Evolutionary conservation across 1,140 invertebrate species (phyloP), one percentile per base, ranked within the genome.

Genomic region (Listronotus oregonensis): DNA sequence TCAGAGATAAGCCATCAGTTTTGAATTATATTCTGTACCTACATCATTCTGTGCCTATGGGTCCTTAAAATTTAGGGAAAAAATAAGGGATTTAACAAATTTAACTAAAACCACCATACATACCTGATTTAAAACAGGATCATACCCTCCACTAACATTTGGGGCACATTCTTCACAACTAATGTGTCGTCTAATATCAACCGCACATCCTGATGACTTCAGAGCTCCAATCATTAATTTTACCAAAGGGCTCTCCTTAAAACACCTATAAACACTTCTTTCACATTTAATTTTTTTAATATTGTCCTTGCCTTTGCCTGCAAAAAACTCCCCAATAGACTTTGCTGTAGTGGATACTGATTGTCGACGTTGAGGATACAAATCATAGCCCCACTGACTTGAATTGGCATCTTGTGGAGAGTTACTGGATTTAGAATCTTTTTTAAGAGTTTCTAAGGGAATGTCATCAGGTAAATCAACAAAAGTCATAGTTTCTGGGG

Each of bases 101-200:
- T 57, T 1, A 6, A 12, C 34, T 12, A 61, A 44, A 14, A 9
- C 17, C 4, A 18, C 11, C 3, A 52, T 42, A 50, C 65, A 17
- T 59, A 69, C 87, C 88, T 96, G 94, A 84, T 96, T 96, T 37
- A 89, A 76, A 71, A 87, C 83, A 10, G 93, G 89, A 85, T 98
- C 96, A 84, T 94, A 98, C 12, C 96, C 96, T 34, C 96, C 96
- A 74, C 86, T 93, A 0, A 97, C 91, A 37, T 83, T 81, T 15
- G 82, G 79, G 74, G 90, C 86, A 81, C 96, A 98, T 15, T 90
- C 85, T 85, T 98, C 96, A 83, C 95, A 98, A 0, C 91, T 89
- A 64, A 98, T 88, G 77, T 98, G 95, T 65, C 96, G 84, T 14
- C 89, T 80, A 42, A 96, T 81, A 78, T 96, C 90, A 66, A 97